These are phyloP conservation scores for Takifugu bimaculatus DNA, from an alignment of 2,113 vertebrate genomes.

Conservation along the genomic window DNA sequence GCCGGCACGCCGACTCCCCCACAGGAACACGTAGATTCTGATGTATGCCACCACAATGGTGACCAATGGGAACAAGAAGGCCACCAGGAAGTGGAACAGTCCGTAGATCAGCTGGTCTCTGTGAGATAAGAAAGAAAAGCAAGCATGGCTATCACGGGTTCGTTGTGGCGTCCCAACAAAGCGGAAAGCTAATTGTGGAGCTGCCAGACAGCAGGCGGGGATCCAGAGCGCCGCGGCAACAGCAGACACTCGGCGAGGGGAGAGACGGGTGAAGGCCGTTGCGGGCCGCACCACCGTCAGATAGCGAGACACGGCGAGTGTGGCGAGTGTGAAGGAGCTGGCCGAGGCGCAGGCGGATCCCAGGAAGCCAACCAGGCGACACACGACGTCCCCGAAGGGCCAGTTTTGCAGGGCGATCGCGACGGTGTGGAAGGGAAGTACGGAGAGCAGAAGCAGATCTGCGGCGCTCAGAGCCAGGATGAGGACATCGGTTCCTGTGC, in stretches of 20 bases:
- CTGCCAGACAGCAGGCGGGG: constrained; percentile 60
- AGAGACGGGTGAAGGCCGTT: constrained; percentile 59
- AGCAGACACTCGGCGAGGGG: constrained; percentile 31
- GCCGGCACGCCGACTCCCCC: constrained; percentile 20
- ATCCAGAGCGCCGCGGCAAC: constrained; percentile 60
- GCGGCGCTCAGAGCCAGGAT: constrained; percentile 70
- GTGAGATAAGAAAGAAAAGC: constrained; percentile 68
- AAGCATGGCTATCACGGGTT: constrained; percentile 33
- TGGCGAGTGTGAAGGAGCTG: constrained; percentile 69
- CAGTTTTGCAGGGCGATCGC: constrained; percentile 64
- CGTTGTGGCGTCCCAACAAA: constrained; percentile 23
- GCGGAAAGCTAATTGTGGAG: constrained; percentile 69
- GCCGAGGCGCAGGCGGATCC: constrained; percentile 68
- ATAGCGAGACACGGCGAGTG: constrained; percentile 68
- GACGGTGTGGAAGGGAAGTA: constrained; percentile 68
- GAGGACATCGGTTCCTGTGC: constrained; percentile 65
- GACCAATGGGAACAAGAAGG: constrained; percentile 67
- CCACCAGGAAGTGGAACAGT: constrained; percentile 65
- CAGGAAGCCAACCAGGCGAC: constrained; percentile 69
- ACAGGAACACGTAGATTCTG: constrained; percentile 65
- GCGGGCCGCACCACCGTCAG: constrained; percentile 68
- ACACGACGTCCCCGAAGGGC: constrained; percentile 69
- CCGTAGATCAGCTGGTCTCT: constrained; percentile 66
- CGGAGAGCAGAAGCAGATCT: constrained; percentile 69
- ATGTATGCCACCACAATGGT: constrained; percentile 65